These are phyloP conservation scores for Balearica regulorum DNA, from an alignment of 2,797 vertebrate genomes.

Conservation along the genomic window DNA sequence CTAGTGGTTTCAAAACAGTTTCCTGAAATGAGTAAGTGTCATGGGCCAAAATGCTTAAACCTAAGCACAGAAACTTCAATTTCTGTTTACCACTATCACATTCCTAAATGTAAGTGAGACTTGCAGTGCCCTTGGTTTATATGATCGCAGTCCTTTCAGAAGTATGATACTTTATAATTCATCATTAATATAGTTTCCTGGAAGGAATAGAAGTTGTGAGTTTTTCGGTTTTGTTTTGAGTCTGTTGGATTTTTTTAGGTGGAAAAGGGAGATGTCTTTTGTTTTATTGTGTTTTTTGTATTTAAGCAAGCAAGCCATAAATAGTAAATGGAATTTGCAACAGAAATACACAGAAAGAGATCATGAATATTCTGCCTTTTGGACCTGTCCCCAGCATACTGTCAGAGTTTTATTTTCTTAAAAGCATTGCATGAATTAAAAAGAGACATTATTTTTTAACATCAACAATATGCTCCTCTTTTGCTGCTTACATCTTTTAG, in stretches of 20 bases:
- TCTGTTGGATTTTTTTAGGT: fast-evolving
- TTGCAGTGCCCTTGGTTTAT: neutral
- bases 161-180: neutral
- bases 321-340: neutral
- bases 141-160: neutral
- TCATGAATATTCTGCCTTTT: neutral
- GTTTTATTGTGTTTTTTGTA: neutral
- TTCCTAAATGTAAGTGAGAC: neutral
- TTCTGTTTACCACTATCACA: neutral
- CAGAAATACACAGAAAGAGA: neutral
- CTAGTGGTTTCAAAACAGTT: neutral
- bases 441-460: neutral
- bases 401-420: neutral
- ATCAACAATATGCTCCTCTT: neutral
- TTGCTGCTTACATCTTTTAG: neutral
- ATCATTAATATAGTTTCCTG: neutral
- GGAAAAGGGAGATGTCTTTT: fast-evolving
- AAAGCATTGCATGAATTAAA: neutral
- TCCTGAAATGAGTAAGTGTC: neutral
- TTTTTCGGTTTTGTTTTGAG: fast-evolving
- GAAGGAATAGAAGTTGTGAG: neutral
- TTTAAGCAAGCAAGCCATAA: neutral
- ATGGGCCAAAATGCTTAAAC: neutral
- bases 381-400: neutral
- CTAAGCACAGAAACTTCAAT: neutral